Conservation (phyloP, 2,797 vertebrate genomes). For the Peromyscus melanophrys region DNA sequence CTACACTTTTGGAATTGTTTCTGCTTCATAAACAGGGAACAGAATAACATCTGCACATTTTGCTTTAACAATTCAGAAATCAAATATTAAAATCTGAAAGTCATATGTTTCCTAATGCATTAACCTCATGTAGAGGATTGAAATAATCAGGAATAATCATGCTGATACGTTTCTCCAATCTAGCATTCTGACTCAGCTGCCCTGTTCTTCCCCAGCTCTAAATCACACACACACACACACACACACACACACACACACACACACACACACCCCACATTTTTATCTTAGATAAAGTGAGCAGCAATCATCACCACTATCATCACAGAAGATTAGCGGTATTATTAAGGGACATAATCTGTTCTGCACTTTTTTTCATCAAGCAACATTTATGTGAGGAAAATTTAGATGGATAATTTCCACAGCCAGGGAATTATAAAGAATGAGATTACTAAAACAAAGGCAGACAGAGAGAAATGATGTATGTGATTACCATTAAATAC, state of each 20-base stretch:
- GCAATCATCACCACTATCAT: slow-evolving; percentile 82
- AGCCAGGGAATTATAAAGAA: slow-evolving; percentile 74
- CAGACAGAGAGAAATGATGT: slow-evolving; percentile 43
- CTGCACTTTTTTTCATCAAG: slow-evolving; percentile 86
- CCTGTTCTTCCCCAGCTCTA: slow-evolving; percentile 62
- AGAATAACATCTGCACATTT: slow-evolving; percentile 73
- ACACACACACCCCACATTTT: slow-evolving; percentile 76
- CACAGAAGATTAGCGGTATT: slow-evolving; percentile 87
- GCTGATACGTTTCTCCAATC: slow-evolving; percentile 84
- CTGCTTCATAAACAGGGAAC: slow-evolving; percentile 72
- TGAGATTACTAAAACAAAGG: slow-evolving; percentile 69
- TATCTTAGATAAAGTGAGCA: slow-evolving; percentile 82
- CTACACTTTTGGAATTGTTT: slow-evolving; percentile 78
- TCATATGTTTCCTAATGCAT: slow-evolving; percentile 84
- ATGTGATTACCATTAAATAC: not conserved
- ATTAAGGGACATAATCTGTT: slow-evolving; percentile 85
- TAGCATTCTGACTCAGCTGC: slow-evolving; percentile 76
- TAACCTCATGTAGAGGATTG: slow-evolving; percentile 77
- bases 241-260: slow-evolving; percentile 71
- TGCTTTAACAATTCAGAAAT: slow-evolving; percentile 73
- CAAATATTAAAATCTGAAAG: slow-evolving; percentile 85
- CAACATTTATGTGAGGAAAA: slow-evolving; percentile 84
- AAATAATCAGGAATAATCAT: slow-evolving; percentile 88
- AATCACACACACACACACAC: slow-evolving; percentile 79
- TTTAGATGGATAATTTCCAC: slow-evolving; percentile 74